Evolutionary conservation across 2,888 invertebrate species (phyloP), one percentile per base, ranked within the genome.

Genomic region (Leucophenga montana): DNA sequence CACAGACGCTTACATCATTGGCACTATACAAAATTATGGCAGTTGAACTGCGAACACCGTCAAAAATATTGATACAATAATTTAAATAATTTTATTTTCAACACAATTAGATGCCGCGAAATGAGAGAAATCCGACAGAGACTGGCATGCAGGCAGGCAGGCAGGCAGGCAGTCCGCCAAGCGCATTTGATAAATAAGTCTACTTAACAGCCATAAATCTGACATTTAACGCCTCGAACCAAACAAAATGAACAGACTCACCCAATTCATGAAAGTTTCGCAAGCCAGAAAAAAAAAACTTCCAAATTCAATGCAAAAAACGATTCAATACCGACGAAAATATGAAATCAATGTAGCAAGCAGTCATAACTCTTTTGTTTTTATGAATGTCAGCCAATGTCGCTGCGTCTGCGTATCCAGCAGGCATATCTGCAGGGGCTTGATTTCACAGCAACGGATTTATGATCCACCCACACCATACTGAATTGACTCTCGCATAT

Each of bases 171-270:
- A 33, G 50, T 16, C 16, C 4, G 31, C 11, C 22, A 11, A 13
- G 11, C 44, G 20, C 16, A 62, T 53, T 66, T 66, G 50, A 65
- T 72, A 73, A 72, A 80, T 77, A 80, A 79, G 78, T 78, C 74
- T 73, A 66, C 70, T 69, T 72, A 72, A 70, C 68, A 73, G 70
- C 71, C 75, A 85, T 85, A 85, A 83, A 85, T 85, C 77, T 83
- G 82, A 83, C 78, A 80, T 84, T 79, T 85, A 85, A 84, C 80
- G 83, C 84, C 79, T 73, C 83, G 79, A 77, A 84, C 73, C n/a
- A 62, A 33, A 53, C n/a, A 31, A 20, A 22, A 76, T 64, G 70
- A 75, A 64, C 70, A 71, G 75, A 67, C 62, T 31, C 62, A 48
- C 62, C 62, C 62, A 64, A 44, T 64, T 48, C 16, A 56, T 27